Percentiles rank a stretch among this genome's conserved stretches.
Evolutionary conservation across 1,140 invertebrate genomes (phyloP).

Genomic region (Calosoma granatense): DNA sequence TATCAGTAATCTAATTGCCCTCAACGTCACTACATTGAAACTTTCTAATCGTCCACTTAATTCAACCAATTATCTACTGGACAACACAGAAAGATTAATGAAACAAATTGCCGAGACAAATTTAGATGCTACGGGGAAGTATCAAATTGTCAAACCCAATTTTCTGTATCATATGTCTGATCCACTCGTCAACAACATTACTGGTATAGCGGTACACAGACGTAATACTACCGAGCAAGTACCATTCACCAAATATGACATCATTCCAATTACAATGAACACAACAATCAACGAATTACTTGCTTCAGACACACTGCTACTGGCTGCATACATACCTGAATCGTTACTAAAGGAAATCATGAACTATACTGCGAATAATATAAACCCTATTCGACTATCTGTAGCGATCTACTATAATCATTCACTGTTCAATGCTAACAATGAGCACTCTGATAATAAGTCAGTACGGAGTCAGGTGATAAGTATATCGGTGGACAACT

Average conservation of each 20-base stretch:
- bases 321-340: constrained; percentile 42
- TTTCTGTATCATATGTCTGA: constrained; percentile 41
- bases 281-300: constrained; percentile 36
- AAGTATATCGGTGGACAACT: constrained; percentile 44
- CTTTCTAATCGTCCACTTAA: constrained; percentile 17
- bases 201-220: constrained; percentile 41
- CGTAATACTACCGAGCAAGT: background rate
- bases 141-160: constrained; percentile 34
- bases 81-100: constrained; percentile 19
- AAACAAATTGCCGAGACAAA: constrained; percentile 10
- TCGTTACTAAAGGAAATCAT: constrained; percentile 26
- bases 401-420: constrained; percentile 44
- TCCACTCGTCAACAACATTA: constrained; percentile 41
- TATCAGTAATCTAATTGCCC: constrained; percentile 8
- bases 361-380: background rate
- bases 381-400: constrained; percentile 30
- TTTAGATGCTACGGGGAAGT: constrained; percentile 19
- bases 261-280: constrained; percentile 36
- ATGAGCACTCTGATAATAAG: no score
- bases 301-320: constrained; percentile 37
- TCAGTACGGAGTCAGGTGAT: constrained; percentile 38
- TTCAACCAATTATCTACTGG: constrained; percentile 12
- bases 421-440: constrained; percentile 40
- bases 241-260: constrained; percentile 35
- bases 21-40: constrained; percentile 8